These are phyloP conservation scores for Silurus meridionalis DNA, from an alignment of 2,113 vertebrate genomes.

Conservation along the genomic window DNA sequence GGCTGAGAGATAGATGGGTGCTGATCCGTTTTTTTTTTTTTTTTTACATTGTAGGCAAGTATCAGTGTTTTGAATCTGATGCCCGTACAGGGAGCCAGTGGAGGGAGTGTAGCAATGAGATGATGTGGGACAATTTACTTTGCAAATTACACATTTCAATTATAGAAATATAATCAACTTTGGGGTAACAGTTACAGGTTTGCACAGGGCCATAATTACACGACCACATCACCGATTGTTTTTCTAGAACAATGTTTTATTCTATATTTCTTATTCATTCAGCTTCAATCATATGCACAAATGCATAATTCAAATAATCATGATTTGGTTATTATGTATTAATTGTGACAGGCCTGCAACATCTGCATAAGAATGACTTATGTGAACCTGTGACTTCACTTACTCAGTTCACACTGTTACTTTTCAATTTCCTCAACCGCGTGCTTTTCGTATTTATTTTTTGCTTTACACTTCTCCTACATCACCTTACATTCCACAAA, in stretches of 20 bases:
- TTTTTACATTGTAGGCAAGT: no score
- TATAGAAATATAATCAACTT: not conserved
- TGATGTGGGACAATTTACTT: no score
- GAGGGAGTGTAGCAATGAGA: no score
- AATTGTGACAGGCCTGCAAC: not conserved
- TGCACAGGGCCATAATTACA: not conserved
- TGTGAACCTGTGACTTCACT: not conserved
- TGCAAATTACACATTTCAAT: no score
- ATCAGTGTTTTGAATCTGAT: no score
- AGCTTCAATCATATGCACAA: not conserved
- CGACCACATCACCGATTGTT: not conserved
- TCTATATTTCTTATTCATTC: not conserved
- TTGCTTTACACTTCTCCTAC: not conserved
- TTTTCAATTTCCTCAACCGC: not conserved
- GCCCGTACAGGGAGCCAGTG: no score
- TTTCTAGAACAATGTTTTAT: not conserved
- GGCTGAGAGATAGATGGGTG: no score
- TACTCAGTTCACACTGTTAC: not conserved
- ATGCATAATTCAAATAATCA: not conserved
- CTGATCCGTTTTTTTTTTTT: no score
- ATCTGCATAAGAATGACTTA: constrained; percentile 9
- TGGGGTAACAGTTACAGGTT: not conserved
- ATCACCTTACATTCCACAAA: not conserved
- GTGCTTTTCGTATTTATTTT: not conserved
- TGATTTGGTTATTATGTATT: not conserved